Base-by-base conservation (phyloP, 2,888 invertebrate species). In the Diloba caeruleocephala region DNA sequence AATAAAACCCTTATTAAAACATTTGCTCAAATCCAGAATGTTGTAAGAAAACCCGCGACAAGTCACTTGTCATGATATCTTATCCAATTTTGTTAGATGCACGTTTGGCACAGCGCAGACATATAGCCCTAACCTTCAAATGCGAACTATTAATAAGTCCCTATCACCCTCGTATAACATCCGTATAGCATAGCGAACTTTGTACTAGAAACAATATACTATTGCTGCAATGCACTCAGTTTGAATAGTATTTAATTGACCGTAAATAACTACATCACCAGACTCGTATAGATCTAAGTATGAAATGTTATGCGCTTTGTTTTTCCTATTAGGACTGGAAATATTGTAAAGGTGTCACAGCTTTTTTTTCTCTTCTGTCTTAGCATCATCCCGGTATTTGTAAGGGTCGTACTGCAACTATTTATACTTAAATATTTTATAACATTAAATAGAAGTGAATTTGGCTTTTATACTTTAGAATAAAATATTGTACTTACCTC, bases 51-150 rank as follows among this genome's bases (percentile, higher is more conserved):
- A 52, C 44, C 29, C 10, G 5, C 9, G 17, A 36, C 17, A 29
- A 25, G 21, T 25, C 10, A 17, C 32, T 44, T 43, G 42, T 34
- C 26, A 44, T 13, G 1, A 36, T 29, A 56, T 41, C n/a, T 31
- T 57, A 57, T 52, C 34, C n/a, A 45, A 46, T 54, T 54, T 61
- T 41, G 9, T 59, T 10, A 44, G 39, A 57, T 70, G 57, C 50
- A 56, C 60, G 63, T 46, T 78, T 82, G 82, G 81, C 81, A 81
- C 74, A 65, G 74, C 23, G 50, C 53, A 71, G 64, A 62, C 68
- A 76, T 60, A 56, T 67, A 84, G 76, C 88, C 89, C 84, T 81
- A 87, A 88, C 90, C 90, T 90, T 90, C 89, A 72, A 68, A 77
- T 76, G 67, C 62, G 63, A 56, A 83, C 89, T 90, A 91, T 88